A percentile compares a stretch with the other conserved stretches of the same genome.
Conservation (phyloP, 2,113 vertebrate genomes). For the Gambusia affinis region DNA sequence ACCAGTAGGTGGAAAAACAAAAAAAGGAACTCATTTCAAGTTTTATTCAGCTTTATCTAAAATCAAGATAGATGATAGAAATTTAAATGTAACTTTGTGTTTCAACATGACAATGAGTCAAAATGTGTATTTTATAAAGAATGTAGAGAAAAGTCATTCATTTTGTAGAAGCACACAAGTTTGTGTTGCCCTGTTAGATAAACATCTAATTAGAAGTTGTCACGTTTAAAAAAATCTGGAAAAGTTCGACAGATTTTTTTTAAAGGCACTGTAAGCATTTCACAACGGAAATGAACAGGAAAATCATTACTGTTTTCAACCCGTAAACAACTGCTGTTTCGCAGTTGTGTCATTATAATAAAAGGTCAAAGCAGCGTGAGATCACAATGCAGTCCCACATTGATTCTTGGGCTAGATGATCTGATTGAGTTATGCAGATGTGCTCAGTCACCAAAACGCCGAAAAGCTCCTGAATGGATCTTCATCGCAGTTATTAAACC, state of each 20-base stretch:
- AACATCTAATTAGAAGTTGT: no score
- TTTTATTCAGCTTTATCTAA: background rate
- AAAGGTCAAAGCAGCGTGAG: background rate
- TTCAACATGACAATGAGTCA: no score
- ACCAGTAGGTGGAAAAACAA: background rate
- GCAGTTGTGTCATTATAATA: background rate
- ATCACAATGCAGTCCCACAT: background rate
- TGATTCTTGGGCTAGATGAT: background rate
- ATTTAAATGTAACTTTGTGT: no score
- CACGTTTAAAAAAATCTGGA: background rate
- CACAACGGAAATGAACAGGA: background rate
- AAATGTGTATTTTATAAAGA: background rate
- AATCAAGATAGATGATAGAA: background rate
- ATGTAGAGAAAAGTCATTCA: background rate
- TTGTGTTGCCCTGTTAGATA: background rate
- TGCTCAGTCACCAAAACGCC: background rate
- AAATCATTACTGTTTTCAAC: background rate
- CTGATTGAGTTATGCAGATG: background rate
- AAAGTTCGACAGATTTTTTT: background rate
- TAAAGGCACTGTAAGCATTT: background rate
- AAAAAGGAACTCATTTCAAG: background rate
- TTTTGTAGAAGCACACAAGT: background rate
- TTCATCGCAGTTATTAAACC: no score
- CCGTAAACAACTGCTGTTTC: background rate
- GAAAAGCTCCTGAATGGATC: no score